Evolutionary conservation across 2,888 invertebrate genomes (phyloP), one percentile per base, ranked within the genome.

Genomic region (Tipula vernalis): DNA sequence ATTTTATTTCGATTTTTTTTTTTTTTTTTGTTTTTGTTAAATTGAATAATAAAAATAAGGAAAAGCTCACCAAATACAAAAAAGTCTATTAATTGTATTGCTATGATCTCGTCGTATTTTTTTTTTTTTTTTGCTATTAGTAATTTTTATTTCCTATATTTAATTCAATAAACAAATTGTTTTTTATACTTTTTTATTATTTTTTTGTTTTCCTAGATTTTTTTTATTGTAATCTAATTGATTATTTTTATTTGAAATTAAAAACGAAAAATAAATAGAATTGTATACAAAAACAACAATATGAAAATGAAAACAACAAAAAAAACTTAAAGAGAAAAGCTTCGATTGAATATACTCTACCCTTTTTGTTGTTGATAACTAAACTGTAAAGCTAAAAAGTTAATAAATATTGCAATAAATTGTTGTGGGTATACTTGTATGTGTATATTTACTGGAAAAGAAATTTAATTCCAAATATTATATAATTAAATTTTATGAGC

Each of bases 101-200:
- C 71, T 28, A 71, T 28, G 71, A 71, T 71, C 51, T 51, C 51
- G 28, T 28, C 28, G 28, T 28, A 51, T 51, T 51, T 51, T 6
- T 39, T 39, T 6, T 39, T 39, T 39, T 6, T 39, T 51, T 51
- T 51, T 51, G n/a, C 51, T 51, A 51, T 5, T 15, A n/a, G n/a
- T 51, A n/a, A 71, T 28, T 71, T 71, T 71, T 28, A 71, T 71
- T 71, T 71, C 28, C 71, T 71, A 71, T 28, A 28, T 71, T 71
- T 71, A 71, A 71, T 71, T 71, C 71, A 71, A 71, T 71, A 71
- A 71, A 71, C 71, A 71, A 71, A 71, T 71, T 71, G 71, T 71
- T 71, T 71, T 28, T 51, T 39, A 51, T 39, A 39, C 5, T 6
- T 39, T 51, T 51, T 51, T 28, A 28, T 28, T 28, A 28, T 28